Percentiles rank a stretch among this genome's conserved stretches.
These are phyloP conservation scores for Harpegnathos saltator DNA, from an alignment of 1,140 invertebrate genomes.

Conservation along the genomic window DNA sequence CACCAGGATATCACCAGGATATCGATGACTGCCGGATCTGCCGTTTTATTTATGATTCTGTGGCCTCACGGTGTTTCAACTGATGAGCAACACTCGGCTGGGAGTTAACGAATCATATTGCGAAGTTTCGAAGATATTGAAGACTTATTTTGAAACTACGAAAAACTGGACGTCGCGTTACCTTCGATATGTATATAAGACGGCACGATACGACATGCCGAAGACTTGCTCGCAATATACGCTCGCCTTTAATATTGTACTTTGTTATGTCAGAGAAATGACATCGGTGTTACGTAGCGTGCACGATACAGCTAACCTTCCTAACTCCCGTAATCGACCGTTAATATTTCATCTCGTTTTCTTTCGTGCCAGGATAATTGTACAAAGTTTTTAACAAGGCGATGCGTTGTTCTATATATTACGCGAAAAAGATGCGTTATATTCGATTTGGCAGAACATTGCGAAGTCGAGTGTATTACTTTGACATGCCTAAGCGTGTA, in stretches of 20 bases:
- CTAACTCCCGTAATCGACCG: neutral
- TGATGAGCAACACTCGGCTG: neutral
- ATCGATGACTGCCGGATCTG: neutral
- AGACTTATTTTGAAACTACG: neutral
- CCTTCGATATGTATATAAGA: too few species aligned
- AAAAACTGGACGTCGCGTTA: too few species aligned
- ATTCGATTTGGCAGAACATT: neutral
- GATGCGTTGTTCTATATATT: neutral
- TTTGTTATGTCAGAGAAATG: neutral
- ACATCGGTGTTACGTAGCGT: neutral
- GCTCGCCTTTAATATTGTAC: too few species aligned
- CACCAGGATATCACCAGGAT: neutral
- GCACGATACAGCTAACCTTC: neutral
- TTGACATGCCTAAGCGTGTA: too few species aligned
- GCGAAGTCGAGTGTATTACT: too few species aligned
- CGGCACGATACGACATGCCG: too few species aligned
- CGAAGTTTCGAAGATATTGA: neutral
- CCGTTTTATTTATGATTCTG: neutral
- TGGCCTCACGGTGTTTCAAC: neutral
- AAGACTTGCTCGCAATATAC: too few species aligned
- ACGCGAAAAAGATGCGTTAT: neutral
- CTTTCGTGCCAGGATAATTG: neutral
- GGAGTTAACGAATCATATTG: neutral
- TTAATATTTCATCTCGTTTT: slow-evolving; percentile 5
- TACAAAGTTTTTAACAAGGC: neutral